A percentile compares a stretch with the other conserved stretches of the same genome.
Evolutionary conservation across 2,797 vertebrate species (phyloP).

Genomic region (Hafferia zeledoni): DNA sequence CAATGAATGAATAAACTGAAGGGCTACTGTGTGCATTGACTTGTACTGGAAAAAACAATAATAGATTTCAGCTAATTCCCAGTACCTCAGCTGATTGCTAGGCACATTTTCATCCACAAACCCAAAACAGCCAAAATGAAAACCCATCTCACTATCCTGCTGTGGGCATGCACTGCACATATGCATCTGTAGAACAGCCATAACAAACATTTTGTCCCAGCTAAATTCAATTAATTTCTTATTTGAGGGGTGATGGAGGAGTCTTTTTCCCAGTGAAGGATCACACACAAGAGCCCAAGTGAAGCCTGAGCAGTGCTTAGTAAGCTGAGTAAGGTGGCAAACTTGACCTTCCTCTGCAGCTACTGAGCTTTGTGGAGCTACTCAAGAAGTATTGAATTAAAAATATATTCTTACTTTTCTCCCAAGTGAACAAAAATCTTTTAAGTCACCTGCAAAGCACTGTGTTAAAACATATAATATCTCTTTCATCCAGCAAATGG

Average conservation of each 20-base stretch:
- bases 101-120: neutral
- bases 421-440: neutral
- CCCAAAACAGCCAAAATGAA: neutral
- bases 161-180: neutral
- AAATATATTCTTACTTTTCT: neutral
- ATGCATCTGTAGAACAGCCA: neutral
- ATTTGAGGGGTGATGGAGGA: neutral
- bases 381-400: neutral
- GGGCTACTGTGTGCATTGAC: neutral
- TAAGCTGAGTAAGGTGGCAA: neutral
- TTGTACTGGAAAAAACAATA: neutral
- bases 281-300: neutral
- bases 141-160: fast-evolving
- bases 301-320: neutral
- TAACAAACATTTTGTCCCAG: neutral
- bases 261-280: neutral
- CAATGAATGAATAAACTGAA: conserved; percentile 8
- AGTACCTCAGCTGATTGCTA: neutral
- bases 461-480: neutral
- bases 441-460: neutral
- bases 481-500: neutral
- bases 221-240: neutral
- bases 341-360: neutral
- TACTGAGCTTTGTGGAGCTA: neutral
- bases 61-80: neutral